Evolutionary conservation across 2,888 invertebrate species (phyloP), one percentile per base, ranked within the genome.

Genomic region (Cantharis nigra): DNA sequence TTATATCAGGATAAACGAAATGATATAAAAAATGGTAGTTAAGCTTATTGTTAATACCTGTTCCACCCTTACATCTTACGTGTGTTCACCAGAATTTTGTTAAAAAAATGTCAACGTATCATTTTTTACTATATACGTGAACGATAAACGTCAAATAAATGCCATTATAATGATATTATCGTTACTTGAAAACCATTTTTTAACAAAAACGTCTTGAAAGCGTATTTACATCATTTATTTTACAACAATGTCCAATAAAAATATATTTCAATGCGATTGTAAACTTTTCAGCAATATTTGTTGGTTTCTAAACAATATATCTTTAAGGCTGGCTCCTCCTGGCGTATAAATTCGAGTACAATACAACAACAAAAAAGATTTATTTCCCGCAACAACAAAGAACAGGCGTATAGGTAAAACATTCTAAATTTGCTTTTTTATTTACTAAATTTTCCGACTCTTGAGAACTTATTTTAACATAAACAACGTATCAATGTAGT

Each of bases 271-370:
- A 67, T 67, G 20, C 18, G 23, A 67, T 67, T 67, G 65, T 67
- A 67, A 67, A 67, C 23, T 67, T 67, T 67, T 67, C 65, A 23
- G 23, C 23, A 26, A 67, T 26, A 26, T 67, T 67, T 67, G 65
- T 67, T 67, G 26, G 65, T 26, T 67, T 20, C 26, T 67, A 49
- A 67, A 67, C 65, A 67, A 67, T 67, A 67, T 67, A 67, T 67
- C 65, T 67, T 67, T 49, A 16, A 18, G 65, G 20, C 65, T 67
- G 23, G 26, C 65, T 67, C 65, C 65, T 67, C 65, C 65, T 67
- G 65, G 23, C 65, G 65, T 23, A 67, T 67, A 67, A 67, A 67
- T 67, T 67, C 65, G 10, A 23, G 65, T 67, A 67, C 65, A 67
- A 67, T 26, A 23, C 23, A 67, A 67, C 65, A 67, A 67, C n/a